These are phyloP conservation scores for Phyto melanocephala DNA, from an alignment of 2,888 invertebrate genomes.

Conservation along the genomic window DNA sequence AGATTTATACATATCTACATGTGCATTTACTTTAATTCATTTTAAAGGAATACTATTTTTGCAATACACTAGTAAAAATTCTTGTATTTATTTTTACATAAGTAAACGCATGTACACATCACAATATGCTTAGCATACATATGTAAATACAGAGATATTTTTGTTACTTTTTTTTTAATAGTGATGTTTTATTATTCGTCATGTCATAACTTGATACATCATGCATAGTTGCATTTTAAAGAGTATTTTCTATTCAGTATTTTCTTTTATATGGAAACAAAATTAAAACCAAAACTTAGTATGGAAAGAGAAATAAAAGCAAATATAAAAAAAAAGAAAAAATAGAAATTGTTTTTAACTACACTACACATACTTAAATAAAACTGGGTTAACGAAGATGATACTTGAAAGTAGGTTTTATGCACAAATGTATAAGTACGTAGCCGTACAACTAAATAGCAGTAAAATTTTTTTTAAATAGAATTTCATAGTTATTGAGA, in stretches of 20 bases:
- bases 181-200: neutral
- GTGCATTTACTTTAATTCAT: too few species aligned
- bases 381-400: conserved; percentile 60
- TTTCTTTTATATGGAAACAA: neutral
- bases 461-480: too few species aligned
- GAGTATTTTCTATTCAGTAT: conserved; percentile 37
- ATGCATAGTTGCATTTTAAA: conserved; percentile 32
- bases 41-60: too few species aligned
- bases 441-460: neutral
- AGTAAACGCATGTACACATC: neutral
- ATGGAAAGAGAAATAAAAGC: neutral
- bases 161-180: neutral
- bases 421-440: conserved; percentile 16
- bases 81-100: neutral
- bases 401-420: conserved; percentile 37
- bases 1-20: too few species aligned
- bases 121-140: too few species aligned
- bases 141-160: neutral
- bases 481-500: too few species aligned
- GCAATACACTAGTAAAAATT: too few species aligned
- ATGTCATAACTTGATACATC: conserved; percentile 35
- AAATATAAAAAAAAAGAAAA: too few species aligned
- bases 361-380: conserved; percentile 24
- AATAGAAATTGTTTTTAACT: conserved; percentile 30
- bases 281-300: neutral